Evolutionary conservation across 2,113 vertebrate species (phyloP).

Genomic region (Pterocles burchelli): DNA sequence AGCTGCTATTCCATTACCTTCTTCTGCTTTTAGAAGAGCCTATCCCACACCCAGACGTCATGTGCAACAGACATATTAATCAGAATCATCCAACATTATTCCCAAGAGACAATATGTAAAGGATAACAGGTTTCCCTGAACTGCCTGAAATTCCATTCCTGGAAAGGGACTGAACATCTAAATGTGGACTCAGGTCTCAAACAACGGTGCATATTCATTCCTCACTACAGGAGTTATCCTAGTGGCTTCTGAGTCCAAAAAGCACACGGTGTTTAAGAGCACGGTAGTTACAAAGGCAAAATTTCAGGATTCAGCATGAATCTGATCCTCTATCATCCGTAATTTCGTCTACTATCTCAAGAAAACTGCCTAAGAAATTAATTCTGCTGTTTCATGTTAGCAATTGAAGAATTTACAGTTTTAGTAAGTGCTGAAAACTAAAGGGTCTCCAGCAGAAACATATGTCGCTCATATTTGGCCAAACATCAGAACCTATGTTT

Average conservation of each 20-base stretch:
- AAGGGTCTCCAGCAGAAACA: background rate
- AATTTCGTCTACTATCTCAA: background rate
- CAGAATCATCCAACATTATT: background rate
- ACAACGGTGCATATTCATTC: background rate
- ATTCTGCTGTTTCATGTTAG: background rate
- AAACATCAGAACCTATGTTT: background rate
- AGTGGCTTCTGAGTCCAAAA: background rate
- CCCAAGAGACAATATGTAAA: background rate
- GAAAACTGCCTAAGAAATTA: background rate
- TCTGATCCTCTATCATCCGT: background rate
- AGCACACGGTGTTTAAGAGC: background rate
- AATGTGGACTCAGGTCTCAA: background rate
- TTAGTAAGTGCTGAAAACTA: background rate
- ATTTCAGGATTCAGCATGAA: background rate
- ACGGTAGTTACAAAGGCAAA: background rate
- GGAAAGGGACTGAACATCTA: background rate
- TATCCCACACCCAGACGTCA: background rate
- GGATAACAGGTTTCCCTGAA: background rate
- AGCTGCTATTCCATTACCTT: background rate
- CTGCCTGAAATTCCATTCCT: background rate
- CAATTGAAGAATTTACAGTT: background rate
- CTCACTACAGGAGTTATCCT: background rate
- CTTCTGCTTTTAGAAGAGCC: background rate
- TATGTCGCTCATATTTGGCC: background rate
- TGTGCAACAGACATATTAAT: background rate